These are phyloP conservation scores for Odocoileus hemionus DNA, from an alignment of 2,113 vertebrate species.

Conservation along the genomic window DNA sequence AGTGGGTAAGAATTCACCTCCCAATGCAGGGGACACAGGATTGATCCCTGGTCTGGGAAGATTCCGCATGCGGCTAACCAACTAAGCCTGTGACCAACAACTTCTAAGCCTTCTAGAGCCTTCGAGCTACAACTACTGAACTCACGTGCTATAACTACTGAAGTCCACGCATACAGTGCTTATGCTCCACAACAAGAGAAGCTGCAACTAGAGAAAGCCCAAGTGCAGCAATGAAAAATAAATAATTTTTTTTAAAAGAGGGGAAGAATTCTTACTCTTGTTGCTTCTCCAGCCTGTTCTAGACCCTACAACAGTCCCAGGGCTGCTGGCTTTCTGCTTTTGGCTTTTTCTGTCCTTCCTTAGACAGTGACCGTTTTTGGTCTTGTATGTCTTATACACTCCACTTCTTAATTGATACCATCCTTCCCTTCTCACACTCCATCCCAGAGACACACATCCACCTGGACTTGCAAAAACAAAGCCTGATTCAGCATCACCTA, in stretches of 20 bases:
- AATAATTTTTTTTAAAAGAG: neutral
- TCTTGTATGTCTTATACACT: neutral
- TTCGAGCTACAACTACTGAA: neutral
- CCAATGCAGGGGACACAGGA: neutral
- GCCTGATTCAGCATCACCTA: neutral
- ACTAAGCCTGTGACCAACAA: neutral
- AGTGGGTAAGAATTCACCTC: neutral
- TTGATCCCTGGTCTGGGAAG: neutral
- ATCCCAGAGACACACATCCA: neutral
- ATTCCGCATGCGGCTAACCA: neutral
- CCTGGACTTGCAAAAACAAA: neutral
- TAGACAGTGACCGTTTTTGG: neutral
- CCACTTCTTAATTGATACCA: neutral
- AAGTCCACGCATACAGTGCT: neutral
- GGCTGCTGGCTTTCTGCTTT: neutral
- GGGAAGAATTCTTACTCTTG: neutral
- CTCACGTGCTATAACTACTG: neutral
- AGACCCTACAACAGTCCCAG: no score
- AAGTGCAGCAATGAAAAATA: neutral
- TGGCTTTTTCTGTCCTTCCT: neutral
- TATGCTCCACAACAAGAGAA: neutral
- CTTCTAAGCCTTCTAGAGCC: neutral
- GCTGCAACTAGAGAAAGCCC: neutral
- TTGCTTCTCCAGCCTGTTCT: neutral
- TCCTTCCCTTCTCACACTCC: neutral